These are phyloP conservation scores for Drosophila longiperda DNA, from an alignment of 2,888 invertebrate species.

Conservation along the genomic window DNA sequence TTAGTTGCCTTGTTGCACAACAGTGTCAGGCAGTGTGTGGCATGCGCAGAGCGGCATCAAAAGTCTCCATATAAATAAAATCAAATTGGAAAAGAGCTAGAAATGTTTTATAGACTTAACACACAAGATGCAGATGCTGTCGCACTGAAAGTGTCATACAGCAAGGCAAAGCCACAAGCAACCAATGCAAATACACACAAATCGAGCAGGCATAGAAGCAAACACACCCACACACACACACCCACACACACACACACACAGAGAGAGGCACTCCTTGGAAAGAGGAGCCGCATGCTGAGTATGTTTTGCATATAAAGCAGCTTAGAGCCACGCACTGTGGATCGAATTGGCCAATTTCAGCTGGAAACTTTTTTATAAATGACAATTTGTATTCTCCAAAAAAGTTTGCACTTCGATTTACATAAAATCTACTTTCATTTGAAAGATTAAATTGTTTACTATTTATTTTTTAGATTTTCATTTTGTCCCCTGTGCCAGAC, in stretches of 20 bases:
- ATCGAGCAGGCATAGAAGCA: conserved; percentile 7
- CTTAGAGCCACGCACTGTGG: conserved; percentile 1
- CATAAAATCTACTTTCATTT: not conserved
- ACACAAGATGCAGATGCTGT: conserved; percentile 57
- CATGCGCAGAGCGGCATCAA: conserved; percentile 24
- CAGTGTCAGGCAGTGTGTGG: conserved; percentile 20
- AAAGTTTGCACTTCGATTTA: not conserved
- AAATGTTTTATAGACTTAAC: conserved; percentile 40
- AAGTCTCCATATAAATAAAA: conserved; percentile 52
- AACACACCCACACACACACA: conserved; percentile 5
- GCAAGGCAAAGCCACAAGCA: conserved; percentile 20
- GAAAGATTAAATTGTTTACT: not conserved
- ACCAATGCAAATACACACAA: conserved; percentile 5
- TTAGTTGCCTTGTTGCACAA: conserved; percentile 17
- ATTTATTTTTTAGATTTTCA: not conserved
- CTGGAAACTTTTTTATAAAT: not conserved
- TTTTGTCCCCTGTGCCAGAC: not conserved
- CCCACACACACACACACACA: not conserved
- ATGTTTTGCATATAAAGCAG: conserved; percentile 36
- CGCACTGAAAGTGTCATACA: conserved; percentile 45
- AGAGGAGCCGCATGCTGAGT: conserved; percentile 22
- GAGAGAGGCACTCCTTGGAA: not conserved
- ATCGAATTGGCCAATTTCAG: not conserved
- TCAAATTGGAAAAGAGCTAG: conserved; percentile 54
- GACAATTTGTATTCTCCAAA: not conserved